Evolutionary conservation across 2,797 vertebrate genomes (phyloP), one percentile per base, ranked within the genome.

Genomic region (Pseudopleuronectes americanus): DNA sequence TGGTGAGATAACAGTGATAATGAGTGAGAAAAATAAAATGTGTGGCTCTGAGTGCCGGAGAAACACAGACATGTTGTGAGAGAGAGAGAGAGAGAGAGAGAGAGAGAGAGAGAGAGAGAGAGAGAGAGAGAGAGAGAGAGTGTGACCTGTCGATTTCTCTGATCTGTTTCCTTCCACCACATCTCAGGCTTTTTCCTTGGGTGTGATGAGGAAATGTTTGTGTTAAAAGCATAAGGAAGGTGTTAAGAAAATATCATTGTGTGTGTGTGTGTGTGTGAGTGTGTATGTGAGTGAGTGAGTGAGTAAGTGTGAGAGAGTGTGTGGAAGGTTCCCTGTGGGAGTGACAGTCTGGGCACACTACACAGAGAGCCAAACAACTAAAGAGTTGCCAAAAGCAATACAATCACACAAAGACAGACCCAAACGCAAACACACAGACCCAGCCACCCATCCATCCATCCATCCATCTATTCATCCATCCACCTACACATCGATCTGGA

Each of bases 181-280:
- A 74, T 68, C 64, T 31, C 49, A 43, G 48, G 56, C 43, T 45
- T 45, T 12, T 56, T 75, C 38, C 38, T 49, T 3, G 52, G 55
- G 68, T 73, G 81, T 64, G 59, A 74, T 26, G 64, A n/a, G 8
- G 66, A 78, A 77, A 71, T 62, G 57, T 45, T 57, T 48, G 68
- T 61, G 84, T 58, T 83, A 76, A 87, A 87, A 87, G 59, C 66
- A 59, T 26, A 36, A 10, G 59, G 62, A 69, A 81, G 49, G 79
- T 80, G 80, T 87, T 83, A 89, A 87, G 79, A 80, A 70, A 78
- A 76, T 43, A 14, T 4, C 17, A 21, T 57, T 52, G 7, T 64
- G 53, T 62, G 58, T 45, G 48, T 72, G 43, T 26, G 5, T 52
- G 14, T 66, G 53, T 60, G 56, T 41, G 52, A 71, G 45, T 31